These are phyloP conservation scores for Neoascia interrupta DNA, from an alignment of 2,888 invertebrate genomes.

Conservation along the genomic window DNA sequence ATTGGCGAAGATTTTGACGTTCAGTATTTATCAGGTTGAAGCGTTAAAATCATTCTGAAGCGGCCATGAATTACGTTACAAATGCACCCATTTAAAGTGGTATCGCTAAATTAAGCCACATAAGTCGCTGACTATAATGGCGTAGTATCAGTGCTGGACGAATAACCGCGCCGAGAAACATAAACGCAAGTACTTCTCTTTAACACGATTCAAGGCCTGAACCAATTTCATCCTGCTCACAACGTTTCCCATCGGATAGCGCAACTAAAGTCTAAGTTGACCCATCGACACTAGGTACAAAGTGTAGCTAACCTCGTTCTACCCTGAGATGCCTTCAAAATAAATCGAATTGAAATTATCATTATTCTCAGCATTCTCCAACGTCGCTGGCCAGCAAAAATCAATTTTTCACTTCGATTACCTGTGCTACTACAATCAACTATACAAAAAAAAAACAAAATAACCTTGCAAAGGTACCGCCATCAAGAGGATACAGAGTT, in stretches of 20 bases:
- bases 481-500: constrained; percentile 32
- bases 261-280: background rate
- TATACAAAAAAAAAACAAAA: too few species aligned
- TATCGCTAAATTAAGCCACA: too few species aligned
- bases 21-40: too few species aligned
- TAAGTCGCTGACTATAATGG: too few species aligned
- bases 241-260: constrained; percentile 37
- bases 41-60: too few species aligned
- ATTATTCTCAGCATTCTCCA: constrained; percentile 43
- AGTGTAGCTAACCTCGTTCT: constrained; percentile 28
- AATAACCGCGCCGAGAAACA: too few species aligned
- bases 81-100: too few species aligned
- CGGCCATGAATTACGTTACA: too few species aligned
- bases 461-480: constrained; percentile 56
- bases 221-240: background rate
- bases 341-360: constrained; percentile 59
- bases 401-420: constrained; percentile 67
- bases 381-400: constrained; percentile 48
- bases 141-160: too few species aligned
- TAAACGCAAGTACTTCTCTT: too few species aligned
- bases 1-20: too few species aligned
- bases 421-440: constrained; percentile 49
- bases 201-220: background rate
- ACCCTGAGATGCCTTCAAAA: background rate
- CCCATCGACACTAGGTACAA: too few species aligned